Percentiles rank a stretch among this genome's conserved stretches.
phyloP scores from a whole-genome alignment of 2,113 vertebrate genomes.

The Hyperopisus bebe region DNA sequence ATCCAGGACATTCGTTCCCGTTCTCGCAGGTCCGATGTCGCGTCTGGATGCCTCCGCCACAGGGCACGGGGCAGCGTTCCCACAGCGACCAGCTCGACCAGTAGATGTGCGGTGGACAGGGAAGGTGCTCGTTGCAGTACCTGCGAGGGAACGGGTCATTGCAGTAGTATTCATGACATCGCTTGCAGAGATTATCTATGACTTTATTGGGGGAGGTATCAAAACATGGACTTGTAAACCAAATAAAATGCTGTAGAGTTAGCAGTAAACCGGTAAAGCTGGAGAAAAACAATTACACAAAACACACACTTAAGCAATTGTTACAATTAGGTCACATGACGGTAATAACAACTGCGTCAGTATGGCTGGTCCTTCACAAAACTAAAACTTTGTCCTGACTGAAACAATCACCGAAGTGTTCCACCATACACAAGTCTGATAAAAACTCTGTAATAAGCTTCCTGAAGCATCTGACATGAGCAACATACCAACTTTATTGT shows the following conservation, averaged over 20 bases:
- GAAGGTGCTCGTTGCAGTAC: slow-evolving; percentile 93
- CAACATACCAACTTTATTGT: background rate
- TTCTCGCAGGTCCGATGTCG: slow-evolving; percentile 87
- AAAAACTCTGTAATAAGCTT: background rate
- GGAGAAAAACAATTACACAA: background rate
- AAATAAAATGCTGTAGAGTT: background rate
- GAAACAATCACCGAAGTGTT: background rate
- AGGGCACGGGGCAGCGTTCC: slow-evolving; percentile 90
- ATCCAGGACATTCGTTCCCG: slow-evolving; percentile 87
- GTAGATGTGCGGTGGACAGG: slow-evolving; percentile 86
- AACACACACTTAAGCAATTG: background rate
- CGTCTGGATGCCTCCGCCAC: slow-evolving; percentile 88
- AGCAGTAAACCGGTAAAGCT: background rate
- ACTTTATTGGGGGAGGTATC: background rate
- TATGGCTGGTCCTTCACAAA: background rate
- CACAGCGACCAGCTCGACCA: slow-evolving; percentile 94
- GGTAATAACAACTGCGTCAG: background rate
- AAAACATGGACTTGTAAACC: background rate
- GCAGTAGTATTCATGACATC: background rate
- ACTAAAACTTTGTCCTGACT: background rate
- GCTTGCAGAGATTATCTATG: background rate
- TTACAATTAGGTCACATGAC: background rate
- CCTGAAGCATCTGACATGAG: background rate
- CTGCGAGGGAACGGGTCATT: slow-evolving; percentile 49
- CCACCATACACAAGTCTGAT: background rate